These are phyloP conservation scores for Chelon labrosus DNA, from an alignment of 2,797 vertebrate genomes.

Conservation along the genomic window DNA sequence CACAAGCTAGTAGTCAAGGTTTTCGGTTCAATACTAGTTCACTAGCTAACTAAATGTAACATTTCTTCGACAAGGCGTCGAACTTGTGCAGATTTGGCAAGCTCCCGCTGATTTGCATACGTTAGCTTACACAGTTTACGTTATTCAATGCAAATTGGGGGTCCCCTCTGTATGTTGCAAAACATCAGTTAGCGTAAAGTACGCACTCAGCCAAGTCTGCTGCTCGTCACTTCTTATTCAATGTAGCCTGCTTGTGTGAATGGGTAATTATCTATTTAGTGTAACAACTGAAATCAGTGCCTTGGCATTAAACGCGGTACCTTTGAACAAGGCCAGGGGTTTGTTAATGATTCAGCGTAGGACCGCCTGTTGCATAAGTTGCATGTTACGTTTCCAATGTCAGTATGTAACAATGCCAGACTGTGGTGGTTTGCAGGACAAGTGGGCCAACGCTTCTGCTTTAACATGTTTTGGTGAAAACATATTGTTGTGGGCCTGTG, in stretches of 20 bases:
- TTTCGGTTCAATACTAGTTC: neutral
- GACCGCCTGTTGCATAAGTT: slow-evolving; percentile 56
- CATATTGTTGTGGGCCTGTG: no score
- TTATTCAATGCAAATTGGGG: neutral
- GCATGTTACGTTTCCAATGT: neutral
- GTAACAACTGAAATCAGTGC: neutral
- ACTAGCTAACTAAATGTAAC: neutral
- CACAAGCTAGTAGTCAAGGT: neutral
- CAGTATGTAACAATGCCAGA: neutral
- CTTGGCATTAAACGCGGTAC: slow-evolving; percentile 8
- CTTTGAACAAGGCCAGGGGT: slow-evolving; percentile 31
- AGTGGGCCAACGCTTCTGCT: no score
- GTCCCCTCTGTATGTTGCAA: neutral
- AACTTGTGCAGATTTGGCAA: neutral
- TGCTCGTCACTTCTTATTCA: neutral
- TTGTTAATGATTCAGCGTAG: slow-evolving; percentile 44
- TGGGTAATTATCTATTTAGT: fast-evolving
- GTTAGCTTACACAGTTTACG: fast-evolving
- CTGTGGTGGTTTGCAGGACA: neutral
- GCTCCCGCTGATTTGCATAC: neutral
- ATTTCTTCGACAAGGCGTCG: neutral
- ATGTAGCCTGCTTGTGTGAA: neutral
- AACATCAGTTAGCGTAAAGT: neutral
- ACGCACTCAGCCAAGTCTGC: neutral
- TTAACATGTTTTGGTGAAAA: no score